phyloP scores from a whole-genome alignment of 1,140 invertebrate species.

The Hylaeus volcanicus region DNA sequence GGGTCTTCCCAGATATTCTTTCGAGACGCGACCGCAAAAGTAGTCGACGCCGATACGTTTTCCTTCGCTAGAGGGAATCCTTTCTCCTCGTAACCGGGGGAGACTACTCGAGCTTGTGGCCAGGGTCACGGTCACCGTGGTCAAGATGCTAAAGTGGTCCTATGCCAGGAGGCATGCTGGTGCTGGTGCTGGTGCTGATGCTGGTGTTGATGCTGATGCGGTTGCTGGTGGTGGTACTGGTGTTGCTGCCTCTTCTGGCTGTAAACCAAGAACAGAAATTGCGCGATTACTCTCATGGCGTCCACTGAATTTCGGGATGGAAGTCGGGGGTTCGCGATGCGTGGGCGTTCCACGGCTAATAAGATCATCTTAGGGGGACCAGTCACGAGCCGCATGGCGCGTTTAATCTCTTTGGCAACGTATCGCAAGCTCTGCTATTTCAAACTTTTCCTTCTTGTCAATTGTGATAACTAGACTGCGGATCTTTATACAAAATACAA shows the following conservation, averaged over 20 bases:
- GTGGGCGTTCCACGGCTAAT: no score
- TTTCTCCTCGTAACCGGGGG: not conserved
- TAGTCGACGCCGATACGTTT: not conserved
- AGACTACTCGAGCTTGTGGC: constrained; percentile 26
- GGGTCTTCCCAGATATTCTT: not conserved
- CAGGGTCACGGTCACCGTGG: constrained; percentile 62
- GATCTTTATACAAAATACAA: no score
- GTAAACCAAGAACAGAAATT: constrained; percentile 47
- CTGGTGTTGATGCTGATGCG: constrained; percentile 47
- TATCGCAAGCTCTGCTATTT: no score
- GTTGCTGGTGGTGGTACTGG: constrained; percentile 48
- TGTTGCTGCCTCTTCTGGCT: constrained; percentile 67
- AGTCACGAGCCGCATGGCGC: no score
- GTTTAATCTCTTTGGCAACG: no score
- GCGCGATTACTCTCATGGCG: constrained; percentile 19
- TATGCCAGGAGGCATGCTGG: constrained; percentile 74
- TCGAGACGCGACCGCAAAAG: constrained; percentile 10
- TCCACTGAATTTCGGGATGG: not conserved
- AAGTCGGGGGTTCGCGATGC: no score
- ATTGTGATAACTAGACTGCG: no score
- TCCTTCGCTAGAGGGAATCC: not conserved
- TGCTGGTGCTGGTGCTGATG: constrained; percentile 58
- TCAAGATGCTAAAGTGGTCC: constrained; percentile 78
- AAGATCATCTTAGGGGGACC: no score
- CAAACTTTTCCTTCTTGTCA: no score